These are phyloP conservation scores for Toxotes lorentzi DNA, from an alignment of 2,797 vertebrate species.

Conservation along the genomic window DNA sequence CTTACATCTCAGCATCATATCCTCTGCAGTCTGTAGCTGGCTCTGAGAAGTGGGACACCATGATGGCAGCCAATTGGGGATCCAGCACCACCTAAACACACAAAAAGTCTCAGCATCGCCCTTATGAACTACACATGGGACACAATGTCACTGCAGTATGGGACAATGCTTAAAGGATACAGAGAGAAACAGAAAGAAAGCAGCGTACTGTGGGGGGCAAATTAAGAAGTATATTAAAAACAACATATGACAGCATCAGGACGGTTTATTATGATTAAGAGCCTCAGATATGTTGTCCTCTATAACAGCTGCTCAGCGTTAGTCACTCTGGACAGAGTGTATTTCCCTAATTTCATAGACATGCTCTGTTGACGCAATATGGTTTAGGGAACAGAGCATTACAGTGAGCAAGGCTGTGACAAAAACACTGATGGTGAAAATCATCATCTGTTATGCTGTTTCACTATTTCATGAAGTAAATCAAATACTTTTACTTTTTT, in stretches of 20 bases:
- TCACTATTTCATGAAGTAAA: not conserved
- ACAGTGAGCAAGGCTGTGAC: not conserved
- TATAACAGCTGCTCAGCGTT: constrained; percentile 13
- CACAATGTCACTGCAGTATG: not conserved
- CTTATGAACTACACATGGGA: not conserved
- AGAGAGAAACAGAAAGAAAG: not conserved
- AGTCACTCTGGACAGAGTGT: not conserved
- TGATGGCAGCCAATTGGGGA: constrained; percentile 92
- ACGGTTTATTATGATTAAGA: not conserved
- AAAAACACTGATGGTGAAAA: not conserved
- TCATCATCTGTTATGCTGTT: not conserved
- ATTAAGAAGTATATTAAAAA: not conserved
- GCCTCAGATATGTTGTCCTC: not conserved
- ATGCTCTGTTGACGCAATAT: not conserved
- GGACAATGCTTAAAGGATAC: not conserved
- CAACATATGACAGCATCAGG: not conserved
- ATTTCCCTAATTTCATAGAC: not conserved
- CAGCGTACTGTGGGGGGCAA: not conserved
- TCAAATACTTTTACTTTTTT: no score
- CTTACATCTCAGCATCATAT: constrained; percentile 94
- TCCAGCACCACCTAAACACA: constrained; percentile 90
- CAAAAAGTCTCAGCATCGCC: not conserved
- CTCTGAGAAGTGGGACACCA: constrained; percentile 94
- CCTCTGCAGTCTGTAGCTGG: constrained; percentile 91
- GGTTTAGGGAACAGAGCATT: not conserved